These are phyloP conservation scores for Cephonodes hylas DNA, from an alignment of 2,888 invertebrate genomes.

Conservation along the genomic window DNA sequence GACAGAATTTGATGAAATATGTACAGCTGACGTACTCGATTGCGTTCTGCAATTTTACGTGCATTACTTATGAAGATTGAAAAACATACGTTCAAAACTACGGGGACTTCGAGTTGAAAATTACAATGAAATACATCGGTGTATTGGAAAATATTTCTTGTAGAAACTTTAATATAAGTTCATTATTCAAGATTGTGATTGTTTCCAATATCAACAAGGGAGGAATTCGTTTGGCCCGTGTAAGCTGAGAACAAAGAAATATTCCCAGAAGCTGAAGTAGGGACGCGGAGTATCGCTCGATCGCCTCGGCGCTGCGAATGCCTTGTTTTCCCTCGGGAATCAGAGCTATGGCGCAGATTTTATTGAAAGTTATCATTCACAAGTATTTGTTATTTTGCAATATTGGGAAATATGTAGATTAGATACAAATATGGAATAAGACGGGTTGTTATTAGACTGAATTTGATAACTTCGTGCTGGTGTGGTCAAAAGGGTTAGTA, in stretches of 20 bases:
- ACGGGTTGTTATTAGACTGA: too few relatives aligned
- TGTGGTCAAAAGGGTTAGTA: neutral
- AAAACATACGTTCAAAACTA: neutral
- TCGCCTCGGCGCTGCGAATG: neutral
- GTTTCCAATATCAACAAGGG: neutral
- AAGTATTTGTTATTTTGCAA: neutral
- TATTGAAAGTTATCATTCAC: neutral
- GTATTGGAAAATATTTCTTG: neutral
- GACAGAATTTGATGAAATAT: neutral
- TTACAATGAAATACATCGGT: neutral
- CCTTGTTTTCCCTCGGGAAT: neutral
- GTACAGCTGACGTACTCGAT: neutral
- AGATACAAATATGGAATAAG: too few relatives aligned
- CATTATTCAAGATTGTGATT: neutral
- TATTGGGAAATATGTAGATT: neutral
- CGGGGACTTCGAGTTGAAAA: neutral
- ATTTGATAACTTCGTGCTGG: neutral
- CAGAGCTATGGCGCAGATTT: neutral
- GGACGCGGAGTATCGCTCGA: neutral
- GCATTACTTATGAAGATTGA: neutral
- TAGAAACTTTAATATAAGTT: neutral
- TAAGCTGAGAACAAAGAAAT: neutral
- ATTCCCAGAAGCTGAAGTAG: neutral
- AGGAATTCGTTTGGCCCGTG: neutral
- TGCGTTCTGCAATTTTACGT: neutral